phyloP scores from a whole-genome alignment of 2,113 vertebrate species.

The Rissa tridactyla region DNA sequence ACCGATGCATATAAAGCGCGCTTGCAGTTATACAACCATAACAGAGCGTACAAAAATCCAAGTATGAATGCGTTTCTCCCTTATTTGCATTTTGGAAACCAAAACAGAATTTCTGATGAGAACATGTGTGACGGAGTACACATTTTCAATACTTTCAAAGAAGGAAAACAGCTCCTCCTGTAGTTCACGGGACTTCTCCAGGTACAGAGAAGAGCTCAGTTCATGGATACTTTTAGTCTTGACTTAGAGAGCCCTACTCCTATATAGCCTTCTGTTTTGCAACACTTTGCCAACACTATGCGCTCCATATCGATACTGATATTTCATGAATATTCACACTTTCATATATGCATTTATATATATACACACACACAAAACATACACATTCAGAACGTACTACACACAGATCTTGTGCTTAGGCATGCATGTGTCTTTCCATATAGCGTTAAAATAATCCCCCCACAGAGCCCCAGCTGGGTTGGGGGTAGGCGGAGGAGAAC shows the following conservation, averaged over 20 bases:
- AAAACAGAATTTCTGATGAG: neutral
- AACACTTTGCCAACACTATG: neutral
- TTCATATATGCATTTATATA: neutral
- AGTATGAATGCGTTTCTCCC: neutral
- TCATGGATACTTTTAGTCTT: neutral
- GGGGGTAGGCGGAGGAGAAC: neutral
- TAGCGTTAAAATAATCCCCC: neutral
- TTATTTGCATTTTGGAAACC: neutral
- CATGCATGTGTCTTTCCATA: neutral
- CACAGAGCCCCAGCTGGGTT: constrained; percentile 16
- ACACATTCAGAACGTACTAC: neutral
- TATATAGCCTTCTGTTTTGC: neutral
- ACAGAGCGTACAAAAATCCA: neutral
- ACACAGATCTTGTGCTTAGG: neutral
- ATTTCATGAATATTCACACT: neutral
- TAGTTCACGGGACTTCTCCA: neutral
- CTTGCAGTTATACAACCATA: neutral
- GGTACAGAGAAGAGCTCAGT: neutral
- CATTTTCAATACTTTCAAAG: neutral
- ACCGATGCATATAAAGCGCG: fast-evolving
- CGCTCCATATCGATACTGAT: neutral
- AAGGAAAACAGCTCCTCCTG: neutral
- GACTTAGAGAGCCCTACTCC: neutral
- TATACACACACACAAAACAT: neutral
- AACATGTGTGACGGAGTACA: neutral